These are phyloP conservation scores for Collichthys lucidus DNA, from an alignment of 2,113 vertebrate species.

Conservation along the genomic window DNA sequence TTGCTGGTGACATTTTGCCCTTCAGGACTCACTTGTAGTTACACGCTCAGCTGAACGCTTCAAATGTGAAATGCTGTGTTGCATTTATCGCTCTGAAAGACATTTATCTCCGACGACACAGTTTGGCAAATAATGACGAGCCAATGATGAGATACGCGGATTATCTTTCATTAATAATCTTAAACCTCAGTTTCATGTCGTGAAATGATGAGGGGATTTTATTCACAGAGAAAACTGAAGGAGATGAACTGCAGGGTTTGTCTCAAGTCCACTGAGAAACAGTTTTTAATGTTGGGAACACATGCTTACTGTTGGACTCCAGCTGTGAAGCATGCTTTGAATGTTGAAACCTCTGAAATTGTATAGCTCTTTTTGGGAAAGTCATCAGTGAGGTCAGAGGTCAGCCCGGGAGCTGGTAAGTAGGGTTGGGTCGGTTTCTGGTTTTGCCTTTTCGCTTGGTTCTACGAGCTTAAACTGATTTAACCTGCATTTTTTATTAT, in stretches of 20 bases:
- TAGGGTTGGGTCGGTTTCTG: too few species aligned
- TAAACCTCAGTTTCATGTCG: conserved; percentile 41
- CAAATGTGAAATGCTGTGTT: conserved; percentile 30
- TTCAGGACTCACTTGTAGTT: conserved; percentile 64
- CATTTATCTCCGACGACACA: conserved; percentile 48
- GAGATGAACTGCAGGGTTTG: not conserved
- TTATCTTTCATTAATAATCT: conserved; percentile 65
- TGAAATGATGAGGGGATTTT: not conserved
- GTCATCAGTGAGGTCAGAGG: not conserved
- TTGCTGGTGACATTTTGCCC: conserved; percentile 55
- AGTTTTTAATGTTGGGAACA: not conserved
- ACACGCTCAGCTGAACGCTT: conserved; percentile 55
- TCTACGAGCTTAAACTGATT: too few species aligned
- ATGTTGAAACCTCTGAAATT: not conserved
- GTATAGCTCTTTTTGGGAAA: not conserved
- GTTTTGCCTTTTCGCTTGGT: too few species aligned
- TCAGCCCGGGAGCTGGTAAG: not conserved
- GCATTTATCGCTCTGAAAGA: not conserved
- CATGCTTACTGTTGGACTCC: not conserved
- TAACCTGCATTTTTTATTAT: too few species aligned
- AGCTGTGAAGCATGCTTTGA: not conserved
- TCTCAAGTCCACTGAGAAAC: not conserved
- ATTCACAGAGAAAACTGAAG: not conserved
- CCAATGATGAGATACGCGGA: not conserved
- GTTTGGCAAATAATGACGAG: conserved; percentile 30